A percentile compares a stretch with the other conserved stretches of the same genome.
Evolutionary conservation across 2,113 vertebrate species (phyloP).

Genomic region (Leiothrix lutea): DNA sequence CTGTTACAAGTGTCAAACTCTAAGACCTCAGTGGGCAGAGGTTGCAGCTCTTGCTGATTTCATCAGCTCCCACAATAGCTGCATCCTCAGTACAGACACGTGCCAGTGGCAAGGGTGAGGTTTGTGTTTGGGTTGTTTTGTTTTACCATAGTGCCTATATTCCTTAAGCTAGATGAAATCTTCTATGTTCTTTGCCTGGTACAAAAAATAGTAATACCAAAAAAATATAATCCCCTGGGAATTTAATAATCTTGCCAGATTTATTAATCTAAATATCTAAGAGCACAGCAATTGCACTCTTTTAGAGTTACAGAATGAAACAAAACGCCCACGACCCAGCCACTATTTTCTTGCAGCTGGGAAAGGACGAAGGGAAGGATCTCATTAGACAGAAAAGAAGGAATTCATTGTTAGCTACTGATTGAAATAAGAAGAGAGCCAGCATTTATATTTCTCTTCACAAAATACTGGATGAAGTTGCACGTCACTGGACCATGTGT

Average conservation of each 20-base stretch:
- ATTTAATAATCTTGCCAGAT: background rate
- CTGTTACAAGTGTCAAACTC: background rate
- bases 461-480: background rate
- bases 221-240: background rate
- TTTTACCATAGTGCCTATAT: background rate
- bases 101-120: background rate
- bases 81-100: background rate
- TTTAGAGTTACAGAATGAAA: background rate
- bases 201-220: background rate
- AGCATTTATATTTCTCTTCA: background rate
- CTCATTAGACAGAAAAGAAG: background rate
- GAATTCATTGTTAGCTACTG: background rate
- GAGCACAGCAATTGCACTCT: background rate
- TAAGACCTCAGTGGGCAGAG: background rate
- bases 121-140: background rate
- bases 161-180: background rate
- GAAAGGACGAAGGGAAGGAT: background rate
- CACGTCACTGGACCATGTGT: background rate
- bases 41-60: background rate
- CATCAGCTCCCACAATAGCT: background rate
- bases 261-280: background rate
- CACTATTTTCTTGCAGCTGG: background rate
- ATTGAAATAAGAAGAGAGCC: background rate
- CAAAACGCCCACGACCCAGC: background rate
- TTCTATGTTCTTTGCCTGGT: background rate